Conservation (phyloP, 2,113 vertebrate species). For the Eclectus roratus region DNA sequence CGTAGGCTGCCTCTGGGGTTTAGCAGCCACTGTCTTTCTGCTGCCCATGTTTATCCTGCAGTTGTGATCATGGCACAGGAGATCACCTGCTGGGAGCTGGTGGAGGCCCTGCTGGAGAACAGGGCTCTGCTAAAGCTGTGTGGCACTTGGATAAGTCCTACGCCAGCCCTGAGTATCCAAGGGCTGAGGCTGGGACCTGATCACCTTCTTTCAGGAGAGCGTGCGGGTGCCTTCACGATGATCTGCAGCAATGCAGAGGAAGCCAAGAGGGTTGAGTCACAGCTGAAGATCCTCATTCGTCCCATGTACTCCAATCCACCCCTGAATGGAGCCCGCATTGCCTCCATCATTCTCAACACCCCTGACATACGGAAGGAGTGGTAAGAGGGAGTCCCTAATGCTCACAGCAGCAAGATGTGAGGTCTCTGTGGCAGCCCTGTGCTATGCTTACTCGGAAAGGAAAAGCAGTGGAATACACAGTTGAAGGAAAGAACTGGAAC, state of each 20-base stretch:
- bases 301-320: slow-evolving; percentile 98
- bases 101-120: neutral
- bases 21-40: neutral
- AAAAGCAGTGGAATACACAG: too few species aligned
- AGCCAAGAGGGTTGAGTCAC: slow-evolving; percentile 94
- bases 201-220: slow-evolving; percentile 81
- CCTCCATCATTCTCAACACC: slow-evolving; percentile 86
- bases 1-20: neutral
- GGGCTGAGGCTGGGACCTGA: neutral
- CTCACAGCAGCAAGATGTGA: accelerated
- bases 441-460: neutral
- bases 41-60: neutral
- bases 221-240: slow-evolving; percentile 92
- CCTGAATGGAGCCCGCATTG: slow-evolving; percentile 92
- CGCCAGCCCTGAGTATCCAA: neutral
- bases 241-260: slow-evolving; percentile 89
- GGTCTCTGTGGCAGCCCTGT: neutral
- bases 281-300: slow-evolving; percentile 96
- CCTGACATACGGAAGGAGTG: slow-evolving; percentile 90
- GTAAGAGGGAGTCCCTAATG: slow-evolving; percentile 60
- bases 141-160: neutral
- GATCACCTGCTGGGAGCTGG: neutral
- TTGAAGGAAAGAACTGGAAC: too few species aligned
- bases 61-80: neutral
- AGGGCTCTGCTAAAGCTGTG: neutral